Percentiles rank a stretch among this genome's conserved stretches.
phyloP scores from a whole-genome alignment of 2,888 invertebrate species.

The Xylophagus ater region DNA sequence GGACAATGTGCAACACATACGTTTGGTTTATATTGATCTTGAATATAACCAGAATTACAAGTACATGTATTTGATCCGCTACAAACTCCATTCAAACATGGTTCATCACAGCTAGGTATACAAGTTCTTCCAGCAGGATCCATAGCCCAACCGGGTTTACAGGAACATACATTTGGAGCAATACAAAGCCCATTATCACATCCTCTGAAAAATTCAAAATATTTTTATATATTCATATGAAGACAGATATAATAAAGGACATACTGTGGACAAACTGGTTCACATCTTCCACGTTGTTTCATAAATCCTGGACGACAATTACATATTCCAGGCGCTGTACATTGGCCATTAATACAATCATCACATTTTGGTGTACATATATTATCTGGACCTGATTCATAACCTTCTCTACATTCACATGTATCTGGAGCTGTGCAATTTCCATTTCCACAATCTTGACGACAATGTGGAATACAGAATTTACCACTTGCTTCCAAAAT shows the following conservation, averaged over 20 bases:
- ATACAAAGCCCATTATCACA: constrained; percentile 37
- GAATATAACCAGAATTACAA: constrained; percentile 44
- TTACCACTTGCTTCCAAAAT: constrained; percentile 37
- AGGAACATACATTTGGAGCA: constrained; percentile 36
- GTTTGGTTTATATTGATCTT: constrained; percentile 33
- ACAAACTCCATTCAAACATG: constrained; percentile 60
- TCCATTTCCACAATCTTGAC: constrained; percentile 36
- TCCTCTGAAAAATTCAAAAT: constrained; percentile 21
- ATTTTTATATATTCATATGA: not conserved
- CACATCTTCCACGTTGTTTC: constrained; percentile 28
- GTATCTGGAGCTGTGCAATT: constrained; percentile 39
- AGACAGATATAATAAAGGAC: constrained; percentile 5
- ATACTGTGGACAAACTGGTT: constrained; percentile 33
- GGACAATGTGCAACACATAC: constrained; percentile 52
- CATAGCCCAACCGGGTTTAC: constrained; percentile 26
- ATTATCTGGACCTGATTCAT: constrained; percentile 25
- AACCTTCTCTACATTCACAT: constrained; percentile 35
- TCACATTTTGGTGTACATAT: constrained; percentile 20
- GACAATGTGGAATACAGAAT: constrained; percentile 47
- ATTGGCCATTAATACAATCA: constrained; percentile 43
- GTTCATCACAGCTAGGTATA: constrained; percentile 46
- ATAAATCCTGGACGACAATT: constrained; percentile 45
- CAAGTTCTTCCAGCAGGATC: constrained; percentile 37
- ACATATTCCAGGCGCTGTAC: constrained; percentile 49
- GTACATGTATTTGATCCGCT: constrained; percentile 50